These are phyloP conservation scores for Oceanodroma tethys DNA, from an alignment of 2,113 vertebrate species.

Conservation along the genomic window DNA sequence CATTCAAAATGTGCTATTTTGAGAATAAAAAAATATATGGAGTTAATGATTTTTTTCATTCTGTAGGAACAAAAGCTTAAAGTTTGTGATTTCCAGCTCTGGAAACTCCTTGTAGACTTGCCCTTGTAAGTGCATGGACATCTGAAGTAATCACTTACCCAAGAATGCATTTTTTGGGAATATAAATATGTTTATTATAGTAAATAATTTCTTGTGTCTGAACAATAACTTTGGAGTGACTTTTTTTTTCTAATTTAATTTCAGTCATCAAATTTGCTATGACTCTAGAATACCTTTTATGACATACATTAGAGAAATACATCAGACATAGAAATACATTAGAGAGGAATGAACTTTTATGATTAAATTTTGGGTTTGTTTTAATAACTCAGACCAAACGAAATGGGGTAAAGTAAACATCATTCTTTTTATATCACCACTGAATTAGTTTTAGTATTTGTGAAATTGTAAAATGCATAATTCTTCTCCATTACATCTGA, in stretches of 20 bases:
- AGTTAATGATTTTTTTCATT: neutral
- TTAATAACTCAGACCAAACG: neutral
- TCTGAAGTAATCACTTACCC: neutral
- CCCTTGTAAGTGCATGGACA: neutral
- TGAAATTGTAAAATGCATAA: neutral
- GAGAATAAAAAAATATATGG: neutral
- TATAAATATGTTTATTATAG: neutral
- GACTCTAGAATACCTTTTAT: neutral
- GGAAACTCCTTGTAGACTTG: neutral
- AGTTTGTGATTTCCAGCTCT: neutral
- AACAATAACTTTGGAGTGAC: neutral
- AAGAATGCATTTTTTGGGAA: neutral
- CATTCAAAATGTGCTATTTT: neutral
- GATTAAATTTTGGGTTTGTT: neutral
- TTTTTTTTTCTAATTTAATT: neutral
- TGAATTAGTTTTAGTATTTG: neutral
- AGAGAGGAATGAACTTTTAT: neutral
- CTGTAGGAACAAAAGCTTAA: neutral
- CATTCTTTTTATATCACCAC: neutral
- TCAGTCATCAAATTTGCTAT: neutral
- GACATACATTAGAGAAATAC: neutral
- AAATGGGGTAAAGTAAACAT: neutral
- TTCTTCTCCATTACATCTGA: neutral
- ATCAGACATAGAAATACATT: neutral
- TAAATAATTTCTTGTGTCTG: neutral